phyloP scores from a whole-genome alignment of 2,888 invertebrate genomes.

The Spilosoma lubricipeda region DNA sequence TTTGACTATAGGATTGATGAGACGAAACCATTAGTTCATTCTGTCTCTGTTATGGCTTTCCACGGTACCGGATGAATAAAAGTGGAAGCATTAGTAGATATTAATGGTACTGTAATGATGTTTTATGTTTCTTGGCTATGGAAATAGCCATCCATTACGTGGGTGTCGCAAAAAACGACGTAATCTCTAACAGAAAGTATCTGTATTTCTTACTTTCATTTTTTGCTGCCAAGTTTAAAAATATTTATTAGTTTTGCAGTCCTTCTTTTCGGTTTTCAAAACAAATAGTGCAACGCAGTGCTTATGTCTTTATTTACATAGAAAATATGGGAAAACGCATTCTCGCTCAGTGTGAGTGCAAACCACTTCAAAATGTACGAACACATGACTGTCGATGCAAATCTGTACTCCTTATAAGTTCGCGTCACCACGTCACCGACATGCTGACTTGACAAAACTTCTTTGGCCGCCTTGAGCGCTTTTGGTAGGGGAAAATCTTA shows the following conservation, averaged over 20 bases:
- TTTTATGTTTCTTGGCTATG: slow-evolving; percentile 12
- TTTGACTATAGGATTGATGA: slow-evolving; percentile 47
- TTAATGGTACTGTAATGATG: slow-evolving; percentile 21
- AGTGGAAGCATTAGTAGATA: slow-evolving; percentile 14
- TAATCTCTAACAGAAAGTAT: background rate
- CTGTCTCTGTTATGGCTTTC: slow-evolving; percentile 19
- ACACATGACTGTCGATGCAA: too few species aligned
- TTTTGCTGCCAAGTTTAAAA: background rate
- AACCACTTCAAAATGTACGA: too few species aligned
- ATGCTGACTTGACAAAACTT: too few species aligned
- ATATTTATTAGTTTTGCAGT: background rate
- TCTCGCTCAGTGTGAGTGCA: too few species aligned
- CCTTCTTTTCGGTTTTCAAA: background rate
- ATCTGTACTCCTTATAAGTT: too few species aligned
- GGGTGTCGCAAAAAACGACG: slow-evolving; percentile 1
- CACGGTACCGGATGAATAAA: slow-evolving; percentile 15
- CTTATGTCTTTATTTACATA: too few species aligned
- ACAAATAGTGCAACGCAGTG: background rate
- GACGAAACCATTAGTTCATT: slow-evolving; percentile 21
- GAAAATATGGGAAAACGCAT: too few species aligned
- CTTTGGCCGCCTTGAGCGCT: too few species aligned
- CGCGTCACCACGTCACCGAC: too few species aligned
- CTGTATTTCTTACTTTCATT: background rate
- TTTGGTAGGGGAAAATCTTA: too few species aligned
- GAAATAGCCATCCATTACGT: slow-evolving; percentile 8